Percentiles rank a stretch among this genome's conserved stretches.
These are phyloP conservation scores for Mesoligia furuncula DNA, from an alignment of 2,888 invertebrate species.

Conservation along the genomic window DNA sequence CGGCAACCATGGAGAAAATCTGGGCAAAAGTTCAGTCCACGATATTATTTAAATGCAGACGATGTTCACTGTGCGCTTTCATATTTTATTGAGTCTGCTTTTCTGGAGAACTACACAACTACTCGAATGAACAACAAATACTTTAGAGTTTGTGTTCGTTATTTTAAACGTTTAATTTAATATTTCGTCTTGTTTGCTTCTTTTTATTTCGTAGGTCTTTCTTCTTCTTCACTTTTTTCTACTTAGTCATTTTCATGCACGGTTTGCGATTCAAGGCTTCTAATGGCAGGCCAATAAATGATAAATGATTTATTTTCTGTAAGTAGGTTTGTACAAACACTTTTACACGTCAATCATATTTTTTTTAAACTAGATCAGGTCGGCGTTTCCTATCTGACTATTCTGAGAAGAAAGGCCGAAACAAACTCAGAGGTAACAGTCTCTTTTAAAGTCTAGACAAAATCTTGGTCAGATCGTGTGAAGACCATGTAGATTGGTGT, in stretches of 20 bases:
- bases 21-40: conserved; percentile 76
- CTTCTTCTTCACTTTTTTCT: no score
- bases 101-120: conserved; percentile 55
- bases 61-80: conserved; percentile 69
- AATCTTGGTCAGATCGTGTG: no score
- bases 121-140: conserved; percentile 50
- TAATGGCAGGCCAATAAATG: neutral
- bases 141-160: conserved; percentile 31
- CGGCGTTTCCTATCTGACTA: no score
- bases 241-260: neutral
- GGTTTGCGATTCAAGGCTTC: neutral
- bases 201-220: neutral
- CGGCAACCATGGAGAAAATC: conserved; percentile 83
- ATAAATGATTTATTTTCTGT: no score
- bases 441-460: no score
- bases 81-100: conserved; percentile 64
- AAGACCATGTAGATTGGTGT: no score
- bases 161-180: conserved; percentile 28
- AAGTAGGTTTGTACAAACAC: no score
- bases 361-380: no score
- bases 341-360: no score
- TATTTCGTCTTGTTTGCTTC: neutral
- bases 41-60: conserved; percentile 81
- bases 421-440: no score
- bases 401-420: no score